These are phyloP conservation scores for Taphrorychus bicolor DNA, from an alignment of 2,888 invertebrate species.

Conservation along the genomic window DNA sequence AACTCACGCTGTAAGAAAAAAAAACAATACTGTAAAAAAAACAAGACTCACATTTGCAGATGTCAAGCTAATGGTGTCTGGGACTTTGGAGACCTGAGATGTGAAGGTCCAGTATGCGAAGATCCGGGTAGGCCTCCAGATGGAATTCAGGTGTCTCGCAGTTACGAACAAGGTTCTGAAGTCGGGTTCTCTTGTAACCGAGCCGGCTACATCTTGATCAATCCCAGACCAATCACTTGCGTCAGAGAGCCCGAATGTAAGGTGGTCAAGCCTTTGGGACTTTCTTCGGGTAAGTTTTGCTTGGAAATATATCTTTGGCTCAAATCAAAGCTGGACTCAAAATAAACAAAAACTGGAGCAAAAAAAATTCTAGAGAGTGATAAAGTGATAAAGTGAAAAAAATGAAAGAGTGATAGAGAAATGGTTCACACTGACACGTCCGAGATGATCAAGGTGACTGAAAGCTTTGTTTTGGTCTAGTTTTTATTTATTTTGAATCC, in stretches of 20 bases:
- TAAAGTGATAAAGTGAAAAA: no score
- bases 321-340: no score
- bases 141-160: slow-evolving; percentile 83
- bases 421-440: no score
- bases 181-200: slow-evolving; percentile 89
- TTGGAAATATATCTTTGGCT: not conserved
- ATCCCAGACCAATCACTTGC: slow-evolving; percentile 89
- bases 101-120: slow-evolving; percentile 96
- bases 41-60: no score
- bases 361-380: no score
- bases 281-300: slow-evolving; percentile 74
- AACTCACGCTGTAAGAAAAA: no score
- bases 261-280: slow-evolving; percentile 87
- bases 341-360: no score
- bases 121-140: slow-evolving; percentile 95
- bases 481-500: no score
- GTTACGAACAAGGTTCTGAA: slow-evolving; percentile 89
- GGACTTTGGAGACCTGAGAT: slow-evolving; percentile 96
- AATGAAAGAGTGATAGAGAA: no score
- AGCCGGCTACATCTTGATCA: slow-evolving; percentile 92
- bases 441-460: no score
- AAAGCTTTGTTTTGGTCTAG: no score
- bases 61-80: slow-evolving; percentile 93
- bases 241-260: slow-evolving; percentile 93
- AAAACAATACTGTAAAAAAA: no score